These are phyloP conservation scores for Drepana falcataria DNA, from an alignment of 2,888 invertebrate species.

Conservation along the genomic window DNA sequence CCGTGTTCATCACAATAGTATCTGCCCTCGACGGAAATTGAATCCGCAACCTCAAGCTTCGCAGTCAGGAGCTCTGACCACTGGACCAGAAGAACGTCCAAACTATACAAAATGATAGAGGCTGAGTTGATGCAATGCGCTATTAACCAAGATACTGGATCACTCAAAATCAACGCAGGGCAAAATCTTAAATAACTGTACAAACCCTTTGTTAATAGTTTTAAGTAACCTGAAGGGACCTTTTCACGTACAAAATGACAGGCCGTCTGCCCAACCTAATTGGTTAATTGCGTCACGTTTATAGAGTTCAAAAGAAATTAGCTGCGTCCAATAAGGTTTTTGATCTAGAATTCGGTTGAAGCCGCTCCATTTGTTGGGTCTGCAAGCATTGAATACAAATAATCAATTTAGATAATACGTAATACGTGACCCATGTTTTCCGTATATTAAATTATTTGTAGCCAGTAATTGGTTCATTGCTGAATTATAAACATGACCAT, in stretches of 20 bases:
- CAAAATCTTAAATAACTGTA: no score
- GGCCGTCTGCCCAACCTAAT: slow-evolving; percentile 7
- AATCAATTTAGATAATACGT: not conserved
- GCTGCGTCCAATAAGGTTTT: not conserved
- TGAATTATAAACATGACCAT: not conserved
- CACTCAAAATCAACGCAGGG: no score
- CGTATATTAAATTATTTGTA: not conserved
- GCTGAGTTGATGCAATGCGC: no score
- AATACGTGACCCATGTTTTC: not conserved
- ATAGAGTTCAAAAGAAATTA: not conserved
- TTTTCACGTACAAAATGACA: not conserved
- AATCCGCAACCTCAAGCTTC: no score
- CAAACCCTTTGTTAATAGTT: not conserved
- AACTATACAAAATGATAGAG: no score
- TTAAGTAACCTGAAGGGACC: no score
- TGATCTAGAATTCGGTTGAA: slow-evolving; percentile 1
- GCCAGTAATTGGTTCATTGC: not conserved
- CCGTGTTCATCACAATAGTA: no score
- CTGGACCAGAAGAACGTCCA: no score
- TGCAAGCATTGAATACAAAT: not conserved
- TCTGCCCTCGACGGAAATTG: no score
- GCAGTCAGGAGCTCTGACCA: no score
- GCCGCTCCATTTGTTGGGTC: not conserved
- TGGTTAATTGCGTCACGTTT: slow-evolving; percentile 16
- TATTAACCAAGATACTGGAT: no score